Conservation (phyloP, 1,140 invertebrate genomes). For the Idris sp. region DNA sequence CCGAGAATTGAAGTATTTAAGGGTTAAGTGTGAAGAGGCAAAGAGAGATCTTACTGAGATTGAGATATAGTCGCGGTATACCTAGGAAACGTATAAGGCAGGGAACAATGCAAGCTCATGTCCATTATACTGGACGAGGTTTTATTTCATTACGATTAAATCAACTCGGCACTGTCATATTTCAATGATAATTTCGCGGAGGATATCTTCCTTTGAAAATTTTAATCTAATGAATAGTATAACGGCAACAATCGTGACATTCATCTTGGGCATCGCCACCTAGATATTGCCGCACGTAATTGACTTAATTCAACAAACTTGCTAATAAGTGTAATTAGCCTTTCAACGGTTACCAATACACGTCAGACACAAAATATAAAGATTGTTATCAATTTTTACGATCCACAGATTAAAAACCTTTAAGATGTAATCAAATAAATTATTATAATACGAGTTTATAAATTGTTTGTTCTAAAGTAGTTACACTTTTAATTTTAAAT, state of each 20-base stretch:
- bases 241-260: conserved; percentile 26
- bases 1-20: conserved; percentile 61
- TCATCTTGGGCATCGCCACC: conserved; percentile 20
- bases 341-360: neutral
- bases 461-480: no score
- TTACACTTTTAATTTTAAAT: no score
- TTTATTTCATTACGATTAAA: conserved; percentile 65
- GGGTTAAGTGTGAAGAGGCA: conserved; percentile 60
- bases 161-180: conserved; percentile 53
- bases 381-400: no score
- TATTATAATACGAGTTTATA: no score
- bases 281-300: conserved; percentile 26
- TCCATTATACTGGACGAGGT: conserved; percentile 60
- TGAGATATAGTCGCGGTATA: conserved; percentile 59
- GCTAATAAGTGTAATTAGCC: conserved; percentile 20
- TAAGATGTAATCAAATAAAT: no score
- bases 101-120: conserved; percentile 60
- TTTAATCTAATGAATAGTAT: conserved; percentile 50
- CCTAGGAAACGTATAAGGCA: conserved; percentile 58
- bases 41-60: conserved; percentile 52
- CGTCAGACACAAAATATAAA: no score
- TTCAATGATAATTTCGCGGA: conserved; percentile 55
- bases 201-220: conserved; percentile 47
- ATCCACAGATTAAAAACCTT: no score
- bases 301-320: conserved; percentile 18